Conservation (phyloP, 1,140 invertebrate genomes). For the Trissolcus basalis region DNA sequence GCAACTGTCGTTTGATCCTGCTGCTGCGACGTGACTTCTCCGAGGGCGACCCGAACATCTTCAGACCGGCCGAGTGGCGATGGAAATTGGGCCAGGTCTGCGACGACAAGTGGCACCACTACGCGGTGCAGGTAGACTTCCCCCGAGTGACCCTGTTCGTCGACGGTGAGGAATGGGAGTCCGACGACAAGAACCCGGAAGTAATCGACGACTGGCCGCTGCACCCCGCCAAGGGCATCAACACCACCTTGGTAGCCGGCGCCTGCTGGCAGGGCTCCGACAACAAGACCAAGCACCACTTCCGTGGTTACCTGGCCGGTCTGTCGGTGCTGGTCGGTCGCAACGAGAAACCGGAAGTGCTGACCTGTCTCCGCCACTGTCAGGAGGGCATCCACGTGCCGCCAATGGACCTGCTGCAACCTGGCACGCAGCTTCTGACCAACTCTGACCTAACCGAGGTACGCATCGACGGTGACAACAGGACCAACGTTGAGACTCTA, state of each 20-base stretch:
- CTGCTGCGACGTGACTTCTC: conserved; percentile 94
- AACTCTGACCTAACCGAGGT: conserved; percentile 91
- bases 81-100: conserved; percentile 95
- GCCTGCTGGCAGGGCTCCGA: conserved; percentile 98
- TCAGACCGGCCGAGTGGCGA: conserved; percentile 98
- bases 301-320: conserved; percentile 91
- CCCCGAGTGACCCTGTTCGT: conserved; percentile 91
- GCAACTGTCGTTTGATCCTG: conserved; percentile 96
- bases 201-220: conserved; percentile 99
- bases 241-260: conserved; percentile 95
- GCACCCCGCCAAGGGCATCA: conserved; percentile 94
- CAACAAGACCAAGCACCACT: conserved; percentile 90
- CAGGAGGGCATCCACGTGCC: conserved; percentile 88
- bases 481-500: conserved; percentile 91
- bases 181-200: conserved; percentile 91
- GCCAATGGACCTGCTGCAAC: conserved; percentile 84
- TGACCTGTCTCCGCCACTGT: conserved; percentile 90
- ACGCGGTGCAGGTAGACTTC: conserved; percentile 93
- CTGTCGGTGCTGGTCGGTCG: conserved; percentile 87
- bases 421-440: conserved; percentile 83
- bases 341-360: conserved; percentile 87
- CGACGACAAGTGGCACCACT: conserved; percentile 99
- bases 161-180: conserved; percentile 89
- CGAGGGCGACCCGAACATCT: conserved; percentile 94
- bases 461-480: conserved; percentile 92